These are phyloP conservation scores for Oligia latruncula DNA, from an alignment of 2,888 invertebrate species.

Conservation along the genomic window DNA sequence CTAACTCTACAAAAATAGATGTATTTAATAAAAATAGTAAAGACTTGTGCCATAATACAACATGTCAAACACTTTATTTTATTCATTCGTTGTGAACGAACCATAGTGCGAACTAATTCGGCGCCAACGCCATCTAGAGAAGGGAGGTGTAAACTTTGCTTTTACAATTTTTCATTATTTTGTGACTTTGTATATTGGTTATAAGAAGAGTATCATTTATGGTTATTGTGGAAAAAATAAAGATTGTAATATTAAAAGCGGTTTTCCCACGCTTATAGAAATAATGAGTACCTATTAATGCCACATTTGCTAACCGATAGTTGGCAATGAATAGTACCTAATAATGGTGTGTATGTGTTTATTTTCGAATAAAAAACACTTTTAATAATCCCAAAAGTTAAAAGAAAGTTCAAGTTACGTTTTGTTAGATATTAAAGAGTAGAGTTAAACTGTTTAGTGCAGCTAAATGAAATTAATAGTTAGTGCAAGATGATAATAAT, in stretches of 20 bases:
- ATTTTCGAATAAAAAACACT: not conserved
- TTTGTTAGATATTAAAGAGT: not conserved
- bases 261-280: not conserved
- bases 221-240: not conserved
- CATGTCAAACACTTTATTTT: not conserved
- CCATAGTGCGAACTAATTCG: not conserved
- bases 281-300: not conserved
- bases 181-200: not conserved
- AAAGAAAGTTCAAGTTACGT: not conserved
- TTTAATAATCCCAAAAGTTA: not conserved
- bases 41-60: not conserved
- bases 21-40: too few species aligned
- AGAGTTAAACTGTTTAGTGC: not conserved
- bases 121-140: not conserved
- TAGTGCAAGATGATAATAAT: too few species aligned
- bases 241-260: not conserved
- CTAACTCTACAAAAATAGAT: not conserved
- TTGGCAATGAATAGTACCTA: not conserved
- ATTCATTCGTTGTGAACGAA: not conserved
- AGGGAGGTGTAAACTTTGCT: not conserved
- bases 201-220: not conserved
- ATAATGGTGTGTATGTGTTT: not conserved
- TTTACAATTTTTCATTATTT: not conserved
- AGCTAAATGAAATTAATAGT: not conserved
- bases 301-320: not conserved